Conservation (phyloP, 2,888 invertebrate species). For the Stenichneumon culpator region DNA sequence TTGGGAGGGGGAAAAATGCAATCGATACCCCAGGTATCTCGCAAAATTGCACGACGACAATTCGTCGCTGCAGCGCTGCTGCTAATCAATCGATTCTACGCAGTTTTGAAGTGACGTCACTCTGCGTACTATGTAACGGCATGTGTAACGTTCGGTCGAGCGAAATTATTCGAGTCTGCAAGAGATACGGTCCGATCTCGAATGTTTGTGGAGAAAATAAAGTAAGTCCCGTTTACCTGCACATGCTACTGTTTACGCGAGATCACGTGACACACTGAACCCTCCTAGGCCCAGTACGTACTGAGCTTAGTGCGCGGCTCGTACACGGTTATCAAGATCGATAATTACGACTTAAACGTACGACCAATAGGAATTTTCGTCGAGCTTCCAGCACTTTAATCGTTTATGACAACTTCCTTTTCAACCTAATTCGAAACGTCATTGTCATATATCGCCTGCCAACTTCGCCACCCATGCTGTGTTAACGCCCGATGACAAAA, state of each 20-base stretch:
- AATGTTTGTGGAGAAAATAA: not conserved
- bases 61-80: slow-evolving; percentile 10
- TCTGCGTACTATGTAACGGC: slow-evolving; percentile 11
- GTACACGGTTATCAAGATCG: slow-evolving; percentile 38
- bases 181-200: not conserved
- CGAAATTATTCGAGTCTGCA: not conserved
- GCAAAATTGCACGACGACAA: not conserved
- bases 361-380: not conserved
- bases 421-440: slow-evolving; percentile 4
- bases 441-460: not conserved
- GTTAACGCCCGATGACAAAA: slow-evolving; percentile 59
- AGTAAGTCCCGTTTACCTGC: not conserved
- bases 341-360: slow-evolving; percentile 41
- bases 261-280: slow-evolving; percentile 43
- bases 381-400: not conserved
- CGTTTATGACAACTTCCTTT: not conserved
- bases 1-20: not conserved
- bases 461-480: slow-evolving; percentile 52
- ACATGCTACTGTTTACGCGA: not conserved
- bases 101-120: slow-evolving; percentile 19
- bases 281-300: slow-evolving; percentile 57
- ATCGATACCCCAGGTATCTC: slow-evolving; percentile 6
- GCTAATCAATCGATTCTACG: slow-evolving; percentile 56
- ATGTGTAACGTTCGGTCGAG: not conserved
- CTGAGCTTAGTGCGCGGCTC: slow-evolving; percentile 5